A percentile compares a stretch with the other conserved stretches of the same genome.
phyloP scores from a whole-genome alignment of 2,888 invertebrate species.

The Tiphia femorata region DNA sequence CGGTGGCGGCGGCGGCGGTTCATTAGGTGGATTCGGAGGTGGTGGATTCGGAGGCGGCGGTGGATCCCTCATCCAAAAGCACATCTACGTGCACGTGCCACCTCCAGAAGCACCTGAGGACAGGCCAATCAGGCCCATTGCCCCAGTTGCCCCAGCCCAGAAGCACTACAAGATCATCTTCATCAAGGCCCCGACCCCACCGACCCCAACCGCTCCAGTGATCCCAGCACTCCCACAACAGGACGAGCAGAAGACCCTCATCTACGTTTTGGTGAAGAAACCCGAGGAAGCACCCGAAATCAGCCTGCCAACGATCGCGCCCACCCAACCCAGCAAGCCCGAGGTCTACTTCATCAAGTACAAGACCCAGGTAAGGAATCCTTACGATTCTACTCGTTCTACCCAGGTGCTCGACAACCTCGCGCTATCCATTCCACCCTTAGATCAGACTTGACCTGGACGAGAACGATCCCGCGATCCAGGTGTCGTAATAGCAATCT shows the following conservation, averaged over 20 bases:
- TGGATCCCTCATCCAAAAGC: slow-evolving; percentile 82
- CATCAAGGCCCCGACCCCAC: slow-evolving; percentile 90
- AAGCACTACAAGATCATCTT: slow-evolving; percentile 94
- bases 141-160: slow-evolving; percentile 79
- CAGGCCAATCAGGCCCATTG: slow-evolving; percentile 76
- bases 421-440: too few relatives aligned
- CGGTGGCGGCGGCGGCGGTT: slow-evolving; percentile 68
- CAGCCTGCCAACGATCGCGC: slow-evolving; percentile 80
- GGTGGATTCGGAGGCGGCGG: slow-evolving; percentile 67
- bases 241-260: slow-evolving; percentile 89
- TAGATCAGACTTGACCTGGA: too few relatives aligned
- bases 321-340: slow-evolving; percentile 88
- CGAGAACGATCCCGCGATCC: too few relatives aligned
- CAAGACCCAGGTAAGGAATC: slow-evolving; percentile 75
- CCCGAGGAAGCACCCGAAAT: slow-evolving; percentile 89
- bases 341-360: slow-evolving; percentile 92
- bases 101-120: slow-evolving; percentile 85
- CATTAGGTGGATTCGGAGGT: slow-evolving; percentile 70
- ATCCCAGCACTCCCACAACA: slow-evolving; percentile 82
- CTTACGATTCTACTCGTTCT: too few relatives aligned
- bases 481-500: too few relatives aligned
- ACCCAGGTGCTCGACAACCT: too few relatives aligned
- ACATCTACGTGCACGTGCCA: slow-evolving; percentile 91
- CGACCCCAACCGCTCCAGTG: slow-evolving; percentile 84
- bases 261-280: slow-evolving; percentile 90